Conservation (phyloP, 1,140 invertebrate species). For the Trissolcus basalis region DNA sequence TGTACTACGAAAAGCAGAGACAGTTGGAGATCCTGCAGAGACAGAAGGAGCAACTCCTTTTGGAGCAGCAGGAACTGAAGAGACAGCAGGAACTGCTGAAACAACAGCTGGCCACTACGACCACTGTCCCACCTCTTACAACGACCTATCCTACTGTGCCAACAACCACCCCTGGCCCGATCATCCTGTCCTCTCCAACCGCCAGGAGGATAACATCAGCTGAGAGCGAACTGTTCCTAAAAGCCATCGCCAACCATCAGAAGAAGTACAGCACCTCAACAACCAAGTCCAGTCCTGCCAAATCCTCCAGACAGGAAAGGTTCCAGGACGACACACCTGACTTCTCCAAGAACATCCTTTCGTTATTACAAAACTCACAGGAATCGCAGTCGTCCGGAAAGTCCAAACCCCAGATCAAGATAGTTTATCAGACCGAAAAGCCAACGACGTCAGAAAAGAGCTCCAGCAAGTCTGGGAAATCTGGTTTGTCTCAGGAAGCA, state of each 20-base stretch:
- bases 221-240: conserved; percentile 71
- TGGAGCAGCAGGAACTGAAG: conserved; percentile 71
- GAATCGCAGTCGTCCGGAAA: conserved; percentile 63
- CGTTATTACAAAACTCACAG: conserved; percentile 66
- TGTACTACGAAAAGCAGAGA: conserved; percentile 80
- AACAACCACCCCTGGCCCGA: conserved; percentile 58
- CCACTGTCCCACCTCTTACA: conserved; percentile 63
- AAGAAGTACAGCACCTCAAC: conserved; percentile 67
- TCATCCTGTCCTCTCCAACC: conserved; percentile 65
- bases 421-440: conserved; percentile 71
- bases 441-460: conserved; percentile 42
- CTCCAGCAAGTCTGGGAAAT: conserved; percentile 20
- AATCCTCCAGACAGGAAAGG: conserved; percentile 45
- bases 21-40: conserved; percentile 77
- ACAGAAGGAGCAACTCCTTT: conserved; percentile 69
- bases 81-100: conserved; percentile 72
- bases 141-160: conserved; percentile 46
- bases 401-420: conserved; percentile 68
- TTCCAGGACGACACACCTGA: conserved; percentile 44
- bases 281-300: conserved; percentile 54
- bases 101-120: conserved; percentile 67
- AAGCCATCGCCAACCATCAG: conserved; percentile 73
- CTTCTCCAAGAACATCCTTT: conserved; percentile 65
- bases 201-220: conserved; percentile 69
- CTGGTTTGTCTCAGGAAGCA: conserved; percentile 74